These are phyloP conservation scores for Aproaerema taeniolella DNA, from an alignment of 2,888 invertebrate species.

Conservation along the genomic window DNA sequence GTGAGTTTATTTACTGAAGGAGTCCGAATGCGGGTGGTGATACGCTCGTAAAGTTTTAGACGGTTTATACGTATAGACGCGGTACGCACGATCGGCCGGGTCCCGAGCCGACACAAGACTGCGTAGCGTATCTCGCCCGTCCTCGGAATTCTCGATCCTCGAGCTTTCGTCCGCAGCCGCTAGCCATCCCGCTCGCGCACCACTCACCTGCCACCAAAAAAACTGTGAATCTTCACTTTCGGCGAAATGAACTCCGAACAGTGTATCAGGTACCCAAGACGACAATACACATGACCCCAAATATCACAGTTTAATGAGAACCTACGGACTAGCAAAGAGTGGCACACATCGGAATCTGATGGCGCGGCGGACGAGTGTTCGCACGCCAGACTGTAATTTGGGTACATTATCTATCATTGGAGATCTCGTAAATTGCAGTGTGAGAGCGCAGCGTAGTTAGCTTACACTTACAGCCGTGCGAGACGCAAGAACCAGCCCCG, in stretches of 20 bases:
- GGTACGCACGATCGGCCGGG: conserved; percentile 42
- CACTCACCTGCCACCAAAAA: conserved; percentile 65
- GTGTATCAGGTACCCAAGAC: conserved; percentile 48
- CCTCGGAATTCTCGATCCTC: conserved; percentile 36
- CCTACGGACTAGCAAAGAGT: conserved; percentile 17
- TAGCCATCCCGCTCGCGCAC: conserved; percentile 58
- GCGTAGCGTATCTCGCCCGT: conserved; percentile 25
- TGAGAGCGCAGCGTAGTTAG: conserved; percentile 23
- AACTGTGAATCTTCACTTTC: conserved; percentile 58
- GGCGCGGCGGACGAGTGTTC: conserved; percentile 28
- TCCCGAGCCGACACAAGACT: conserved; percentile 63
- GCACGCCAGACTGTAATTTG: conserved; percentile 48
- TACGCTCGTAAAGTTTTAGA: conserved; percentile 64
- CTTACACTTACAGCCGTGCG: no score
- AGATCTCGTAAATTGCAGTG: conserved; percentile 45
- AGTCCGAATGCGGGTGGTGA: conserved; percentile 27
- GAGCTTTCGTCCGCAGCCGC: conserved; percentile 50
- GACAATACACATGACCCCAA: conserved; percentile 8
- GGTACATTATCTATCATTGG: conserved; percentile 52
- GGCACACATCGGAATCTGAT: not conserved
- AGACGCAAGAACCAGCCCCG: conserved; percentile 20
- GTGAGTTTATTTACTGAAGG: conserved; percentile 31
- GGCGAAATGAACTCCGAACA: conserved; percentile 62
- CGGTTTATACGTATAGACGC: conserved; percentile 31
- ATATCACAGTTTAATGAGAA: conserved; percentile 6